Evolutionary conservation across 2,797 vertebrate genomes (phyloP), one percentile per base, ranked within the genome.

Genomic region (Myripristis murdjan): DNA sequence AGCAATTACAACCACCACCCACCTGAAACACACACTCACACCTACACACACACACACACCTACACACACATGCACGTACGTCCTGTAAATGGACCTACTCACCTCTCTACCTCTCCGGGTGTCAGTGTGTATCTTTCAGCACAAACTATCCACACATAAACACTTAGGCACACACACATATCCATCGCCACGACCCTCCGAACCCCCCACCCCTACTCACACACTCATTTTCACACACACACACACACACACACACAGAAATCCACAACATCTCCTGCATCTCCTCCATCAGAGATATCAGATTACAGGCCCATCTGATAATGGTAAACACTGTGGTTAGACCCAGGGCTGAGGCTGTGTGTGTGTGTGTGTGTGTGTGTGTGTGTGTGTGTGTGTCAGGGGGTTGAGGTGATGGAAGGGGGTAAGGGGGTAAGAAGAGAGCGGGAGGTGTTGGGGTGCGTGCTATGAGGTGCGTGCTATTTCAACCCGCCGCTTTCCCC

Each of bases 271-370:
- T 83, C 73, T 70, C 33, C 18, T 24, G 20, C 66, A 68, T 53
- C 48, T 66, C 61, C 70, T 43, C 35, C 66, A 62, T 73, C 37
- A 28, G 61, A 65, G 39, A 77, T 83, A 90, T 92, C 85, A 75
- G 77, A 91, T 93, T 89, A 89, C 82, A 75, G 69, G 49, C 64
- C 66, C 72, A 83, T 87, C 72, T 86, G 86, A 91, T 86, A 79
- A 82, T 64, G 59, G 75, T 81, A 79, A 92, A 84, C 65, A 86
- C 75, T 76, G 59, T 53, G 74, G 77, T 82, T 61, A 60, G 65
- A 72, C 64, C 26, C 55, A 41, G 67, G 20, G 55, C 51, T 18
- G 41, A 16, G 51, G 24, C 58, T 79, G 22, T 56, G 8, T 1
- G 11, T 48, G 48, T 53, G 15, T 62, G 23, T 39, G 46, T 59